These are phyloP conservation scores for Lepidurus couesii DNA, from an alignment of 1,140 invertebrate genomes.

Conservation along the genomic window DNA sequence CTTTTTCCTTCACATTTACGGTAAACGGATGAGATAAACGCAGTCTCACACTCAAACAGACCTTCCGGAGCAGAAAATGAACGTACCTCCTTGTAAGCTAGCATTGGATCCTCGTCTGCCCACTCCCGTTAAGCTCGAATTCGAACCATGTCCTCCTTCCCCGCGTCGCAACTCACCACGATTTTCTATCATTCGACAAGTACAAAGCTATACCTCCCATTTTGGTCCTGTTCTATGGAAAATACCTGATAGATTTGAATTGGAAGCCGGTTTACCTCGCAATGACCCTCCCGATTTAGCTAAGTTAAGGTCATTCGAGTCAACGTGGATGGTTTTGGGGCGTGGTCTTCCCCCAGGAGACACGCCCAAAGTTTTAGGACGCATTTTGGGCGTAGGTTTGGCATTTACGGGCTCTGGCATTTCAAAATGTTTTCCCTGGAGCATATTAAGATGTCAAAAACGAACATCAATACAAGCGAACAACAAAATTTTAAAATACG, in stretches of 20 bases:
- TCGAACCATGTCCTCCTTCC: constrained; percentile 35
- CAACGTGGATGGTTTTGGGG: constrained; percentile 82
- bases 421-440: constrained; percentile 38
- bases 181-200: neutral
- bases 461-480: neutral
- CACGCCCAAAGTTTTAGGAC: constrained; percentile 35
- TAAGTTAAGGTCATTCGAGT: constrained; percentile 49
- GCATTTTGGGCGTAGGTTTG: constrained; percentile 41
- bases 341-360: constrained; percentile 58
- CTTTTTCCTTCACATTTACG: neutral
- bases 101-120: constrained; percentile 37
- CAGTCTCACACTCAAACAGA: neutral
- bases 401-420: constrained; percentile 41
- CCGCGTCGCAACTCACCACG: constrained; percentile 26
- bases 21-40: neutral
- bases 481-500: neutral
- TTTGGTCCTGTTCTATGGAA: constrained; percentile 4
- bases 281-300: constrained; percentile 53
- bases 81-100: constrained; percentile 37
- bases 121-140: constrained; percentile 34
- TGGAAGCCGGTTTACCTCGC: constrained; percentile 70
- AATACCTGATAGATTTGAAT: constrained; percentile 68
- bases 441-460: constrained; percentile 35
- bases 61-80: neutral
- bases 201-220: too few relatives aligned